phyloP scores from a whole-genome alignment of 2,113 vertebrate species.

The Colistium nudipinnis region DNA sequence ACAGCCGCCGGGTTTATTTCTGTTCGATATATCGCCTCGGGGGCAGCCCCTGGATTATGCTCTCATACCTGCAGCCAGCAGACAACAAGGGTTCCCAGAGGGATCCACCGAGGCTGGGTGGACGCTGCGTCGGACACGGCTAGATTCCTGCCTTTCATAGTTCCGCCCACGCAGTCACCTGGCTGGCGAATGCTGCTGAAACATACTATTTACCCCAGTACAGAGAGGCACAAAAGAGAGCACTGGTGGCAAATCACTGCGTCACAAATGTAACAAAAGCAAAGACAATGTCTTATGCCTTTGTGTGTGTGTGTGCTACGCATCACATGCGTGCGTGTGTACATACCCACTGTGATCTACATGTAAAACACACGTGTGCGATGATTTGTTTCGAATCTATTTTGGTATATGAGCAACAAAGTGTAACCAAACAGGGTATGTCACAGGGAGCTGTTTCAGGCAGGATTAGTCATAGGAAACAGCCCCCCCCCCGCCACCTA shows the following conservation, averaged over 20 bases:
- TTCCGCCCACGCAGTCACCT: conserved; percentile 79
- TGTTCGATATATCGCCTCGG: conserved; percentile 52
- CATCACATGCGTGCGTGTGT: neutral
- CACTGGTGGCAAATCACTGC: conserved; percentile 53
- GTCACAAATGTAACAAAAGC: conserved; percentile 41
- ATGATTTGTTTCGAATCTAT: conserved; percentile 38
- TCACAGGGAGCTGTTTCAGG: conserved; percentile 77
- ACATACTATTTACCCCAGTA: conserved; percentile 72
- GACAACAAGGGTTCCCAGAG: conserved; percentile 66
- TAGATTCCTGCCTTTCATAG: conserved; percentile 83
- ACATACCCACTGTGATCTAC: neutral
- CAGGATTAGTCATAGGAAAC: conserved; percentile 77
- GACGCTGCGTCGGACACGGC: conserved; percentile 80
- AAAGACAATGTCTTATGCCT: conserved; percentile 23
- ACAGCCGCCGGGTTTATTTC: conserved; percentile 45
- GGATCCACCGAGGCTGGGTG: conserved; percentile 66
- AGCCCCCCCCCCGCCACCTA: conserved; percentile 68
- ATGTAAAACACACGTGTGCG: conserved; percentile 9
- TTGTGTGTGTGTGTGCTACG: neutral
- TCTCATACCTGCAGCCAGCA: conserved; percentile 69
- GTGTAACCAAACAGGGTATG: conserved; percentile 62
- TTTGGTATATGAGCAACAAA: conserved; percentile 44
- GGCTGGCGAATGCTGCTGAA: conserved; percentile 76
- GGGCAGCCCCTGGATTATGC: conserved; percentile 46
- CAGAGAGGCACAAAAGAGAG: conserved; percentile 43